Evolutionary conservation across 2,113 vertebrate genomes (phyloP).

Genomic region (Apodemus sylvaticus): DNA sequence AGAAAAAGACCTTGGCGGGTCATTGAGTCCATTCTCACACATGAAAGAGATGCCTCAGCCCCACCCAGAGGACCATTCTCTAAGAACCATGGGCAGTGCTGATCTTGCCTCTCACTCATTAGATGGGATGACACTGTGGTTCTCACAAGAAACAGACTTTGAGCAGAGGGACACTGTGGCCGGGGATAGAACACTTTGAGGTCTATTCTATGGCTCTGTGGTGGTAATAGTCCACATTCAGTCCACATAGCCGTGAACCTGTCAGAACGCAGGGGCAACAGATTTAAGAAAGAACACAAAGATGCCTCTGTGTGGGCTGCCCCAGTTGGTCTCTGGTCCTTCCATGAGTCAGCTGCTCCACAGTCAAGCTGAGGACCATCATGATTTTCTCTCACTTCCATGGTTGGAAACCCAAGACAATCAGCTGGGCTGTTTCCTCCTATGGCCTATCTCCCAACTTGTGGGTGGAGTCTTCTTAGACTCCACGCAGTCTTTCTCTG

Average conservation of each 20-base stretch:
- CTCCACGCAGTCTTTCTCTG: neutral
- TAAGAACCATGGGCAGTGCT: neutral
- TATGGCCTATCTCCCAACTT: neutral
- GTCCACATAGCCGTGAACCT: too few relatives aligned
- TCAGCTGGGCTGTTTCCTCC: rapidly evolving
- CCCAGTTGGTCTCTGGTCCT: rapidly evolving
- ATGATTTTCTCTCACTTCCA: neutral
- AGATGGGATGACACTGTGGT: neutral
- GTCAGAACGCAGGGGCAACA: neutral
- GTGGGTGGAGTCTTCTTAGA: neutral
- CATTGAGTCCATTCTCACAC: neutral
- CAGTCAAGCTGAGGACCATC: rapidly evolving
- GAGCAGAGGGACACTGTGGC: neutral
- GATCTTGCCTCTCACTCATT: neutral
- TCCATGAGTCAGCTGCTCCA: neutral
- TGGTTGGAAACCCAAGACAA: neutral
- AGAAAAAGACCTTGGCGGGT: constrained; percentile 55
- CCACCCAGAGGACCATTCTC: neutral
- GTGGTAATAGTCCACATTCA: neutral
- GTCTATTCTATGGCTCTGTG: neutral
- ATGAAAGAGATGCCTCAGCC: neutral
- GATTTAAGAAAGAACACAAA: neutral
- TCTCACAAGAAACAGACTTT: rapidly evolving
- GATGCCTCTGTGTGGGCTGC: rapidly evolving
- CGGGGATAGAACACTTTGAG: rapidly evolving